phyloP scores from a whole-genome alignment of 1,140 invertebrate genomes.

The Dinoponera quadriceps region DNA sequence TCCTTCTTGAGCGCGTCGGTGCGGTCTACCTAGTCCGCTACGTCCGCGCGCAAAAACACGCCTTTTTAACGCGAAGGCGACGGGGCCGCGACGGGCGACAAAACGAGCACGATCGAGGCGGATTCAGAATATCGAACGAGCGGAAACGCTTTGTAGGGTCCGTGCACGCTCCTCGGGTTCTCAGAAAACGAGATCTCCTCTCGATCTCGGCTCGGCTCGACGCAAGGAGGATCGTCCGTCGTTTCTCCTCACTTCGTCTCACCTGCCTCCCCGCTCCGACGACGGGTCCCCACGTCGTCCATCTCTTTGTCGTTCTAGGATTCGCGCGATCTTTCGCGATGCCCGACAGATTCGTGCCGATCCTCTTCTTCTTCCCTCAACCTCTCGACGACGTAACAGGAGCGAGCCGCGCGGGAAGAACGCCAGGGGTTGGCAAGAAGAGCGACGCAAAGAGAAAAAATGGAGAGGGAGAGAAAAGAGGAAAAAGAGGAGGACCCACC shows the following conservation, averaged over 20 bases:
- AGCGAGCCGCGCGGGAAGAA: slow-evolving; percentile 55
- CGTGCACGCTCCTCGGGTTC: slow-evolving; percentile 70
- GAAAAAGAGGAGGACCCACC: slow-evolving; percentile 50
- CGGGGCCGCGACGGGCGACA: slow-evolving; percentile 59
- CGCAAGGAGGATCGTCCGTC: neutral
- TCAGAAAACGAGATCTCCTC: slow-evolving; percentile 76
- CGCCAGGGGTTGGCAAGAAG: slow-evolving; percentile 15
- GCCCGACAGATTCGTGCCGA: slow-evolving; percentile 70
- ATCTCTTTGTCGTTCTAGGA: slow-evolving; percentile 76
- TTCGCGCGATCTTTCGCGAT: slow-evolving; percentile 74
- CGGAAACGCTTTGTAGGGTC: slow-evolving; percentile 77
- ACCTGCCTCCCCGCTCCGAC: slow-evolving; percentile 45
- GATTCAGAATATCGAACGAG: slow-evolving; percentile 79
- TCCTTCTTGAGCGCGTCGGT: slow-evolving; percentile 69
- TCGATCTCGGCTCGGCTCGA: slow-evolving; percentile 65
- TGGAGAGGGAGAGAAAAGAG: slow-evolving; percentile 43
- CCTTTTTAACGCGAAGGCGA: slow-evolving; percentile 74
- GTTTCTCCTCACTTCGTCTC: neutral
- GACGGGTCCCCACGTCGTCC: slow-evolving; percentile 74
- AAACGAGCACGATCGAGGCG: slow-evolving; percentile 74
- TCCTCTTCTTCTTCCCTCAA: slow-evolving; percentile 30
- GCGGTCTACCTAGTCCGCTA: slow-evolving; percentile 61
- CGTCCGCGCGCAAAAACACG: slow-evolving; percentile 70
- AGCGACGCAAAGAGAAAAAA: slow-evolving; percentile 18
- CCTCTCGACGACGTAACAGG: slow-evolving; percentile 65